Evolutionary conservation across 2,888 invertebrate species (phyloP).

Genomic region (Argyra leucocephala): DNA sequence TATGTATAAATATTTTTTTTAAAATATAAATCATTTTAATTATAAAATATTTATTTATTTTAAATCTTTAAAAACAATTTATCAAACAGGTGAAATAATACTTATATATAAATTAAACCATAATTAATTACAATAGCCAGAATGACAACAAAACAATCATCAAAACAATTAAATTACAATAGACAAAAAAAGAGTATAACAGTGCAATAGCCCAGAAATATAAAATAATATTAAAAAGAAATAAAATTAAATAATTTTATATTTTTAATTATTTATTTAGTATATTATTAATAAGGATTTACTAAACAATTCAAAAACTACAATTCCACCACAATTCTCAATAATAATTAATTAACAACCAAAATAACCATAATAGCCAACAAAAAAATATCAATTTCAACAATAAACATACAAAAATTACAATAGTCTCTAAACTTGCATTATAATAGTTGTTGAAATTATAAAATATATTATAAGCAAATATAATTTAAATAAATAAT

Average conservation of each 20-base stretch:
- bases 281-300: background rate
- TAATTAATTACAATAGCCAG: background rate
- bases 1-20: too few relatives aligned
- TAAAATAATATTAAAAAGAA: background rate
- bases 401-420: background rate
- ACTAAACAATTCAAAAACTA: background rate
- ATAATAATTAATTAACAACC: background rate
- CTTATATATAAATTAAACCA: background rate
- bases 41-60: background rate
- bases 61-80: background rate
- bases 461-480: background rate
- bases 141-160: background rate
- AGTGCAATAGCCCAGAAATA: slow-evolving; percentile 4
- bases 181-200: background rate
- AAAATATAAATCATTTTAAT: too few relatives aligned
- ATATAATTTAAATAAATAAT: background rate
- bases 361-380: background rate
- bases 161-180: background rate
- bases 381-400: background rate
- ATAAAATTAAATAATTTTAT: background rate
- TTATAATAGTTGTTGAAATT: background rate
- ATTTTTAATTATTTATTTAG: background rate
- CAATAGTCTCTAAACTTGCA: slow-evolving; percentile 6
- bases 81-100: slow-evolving; percentile 5
- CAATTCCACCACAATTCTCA: background rate